Evolutionary conservation across 2,113 vertebrate genomes (phyloP).

Genomic region (Rhinopomastus cyanomelas): DNA sequence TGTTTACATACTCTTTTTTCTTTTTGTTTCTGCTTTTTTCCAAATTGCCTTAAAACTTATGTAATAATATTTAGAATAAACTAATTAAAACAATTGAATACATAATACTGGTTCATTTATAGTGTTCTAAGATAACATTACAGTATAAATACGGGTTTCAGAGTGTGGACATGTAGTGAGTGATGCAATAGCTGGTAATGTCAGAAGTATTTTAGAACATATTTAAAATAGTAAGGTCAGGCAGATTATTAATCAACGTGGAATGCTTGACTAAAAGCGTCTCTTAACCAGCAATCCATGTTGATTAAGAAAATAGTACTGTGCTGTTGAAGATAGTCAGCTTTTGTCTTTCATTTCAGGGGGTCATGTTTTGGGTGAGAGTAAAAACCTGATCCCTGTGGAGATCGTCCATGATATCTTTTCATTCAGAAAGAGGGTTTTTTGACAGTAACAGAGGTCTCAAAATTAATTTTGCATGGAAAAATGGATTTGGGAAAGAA

Average conservation of each 20-base stretch:
- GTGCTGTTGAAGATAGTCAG: neutral
- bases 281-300: neutral
- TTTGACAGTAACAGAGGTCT: neutral
- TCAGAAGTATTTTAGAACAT: neutral
- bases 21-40: neutral
- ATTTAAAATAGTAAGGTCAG: neutral
- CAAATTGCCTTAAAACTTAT: neutral
- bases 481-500: neutral
- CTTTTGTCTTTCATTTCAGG: neutral
- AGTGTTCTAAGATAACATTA: neutral
- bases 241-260: neutral
- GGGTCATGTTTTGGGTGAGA: too few relatives aligned
- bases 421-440: neutral
- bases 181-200: neutral
- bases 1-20: neutral
- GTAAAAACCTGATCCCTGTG: neutral
- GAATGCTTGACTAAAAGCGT: neutral
- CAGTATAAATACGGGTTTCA: neutral
- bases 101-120: neutral
- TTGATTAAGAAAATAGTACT: neutral
- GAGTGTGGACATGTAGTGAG: neutral
- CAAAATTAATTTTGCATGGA: neutral
- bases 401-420: neutral
- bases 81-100: neutral
- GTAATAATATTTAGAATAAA: neutral